A percentile compares a stretch with the other conserved stretches of the same genome.
Evolutionary conservation across 2,797 vertebrate species (phyloP).

Genomic region (Sternarchorhynchus goeldii): DNA sequence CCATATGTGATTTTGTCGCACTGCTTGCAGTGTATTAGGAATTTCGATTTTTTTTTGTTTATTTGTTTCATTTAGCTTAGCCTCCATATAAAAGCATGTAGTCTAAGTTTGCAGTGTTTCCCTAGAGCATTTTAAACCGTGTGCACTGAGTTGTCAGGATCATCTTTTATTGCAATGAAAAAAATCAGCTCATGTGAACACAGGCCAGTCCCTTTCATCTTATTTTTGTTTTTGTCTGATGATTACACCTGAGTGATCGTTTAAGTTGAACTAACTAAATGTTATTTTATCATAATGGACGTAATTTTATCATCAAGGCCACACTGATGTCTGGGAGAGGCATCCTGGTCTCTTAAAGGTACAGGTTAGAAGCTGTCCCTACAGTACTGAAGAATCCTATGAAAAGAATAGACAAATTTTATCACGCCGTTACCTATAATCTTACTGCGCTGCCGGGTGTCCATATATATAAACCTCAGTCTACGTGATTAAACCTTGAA

Average conservation of each 20-base stretch:
- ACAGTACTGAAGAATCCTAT: neutral
- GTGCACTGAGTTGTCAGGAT: neutral
- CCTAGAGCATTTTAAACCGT: neutral
- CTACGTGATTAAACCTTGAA: neutral
- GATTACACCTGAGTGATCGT: neutral
- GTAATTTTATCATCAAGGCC: neutral
- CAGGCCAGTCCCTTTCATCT: neutral
- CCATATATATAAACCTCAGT: neutral
- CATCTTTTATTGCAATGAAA: neutral
- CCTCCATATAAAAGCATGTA: neutral
- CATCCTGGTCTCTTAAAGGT: neutral
- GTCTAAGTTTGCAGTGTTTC: neutral
- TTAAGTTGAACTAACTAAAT: neutral
- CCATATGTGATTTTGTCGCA: conserved; percentile 58
- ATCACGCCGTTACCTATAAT: neutral
- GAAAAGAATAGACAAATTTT: neutral
- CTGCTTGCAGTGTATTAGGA: conserved; percentile 1
- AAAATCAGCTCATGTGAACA: neutral
- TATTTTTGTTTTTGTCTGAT: neutral
- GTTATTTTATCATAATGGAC: neutral
- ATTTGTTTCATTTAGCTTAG: neutral
- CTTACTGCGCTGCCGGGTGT: neutral
- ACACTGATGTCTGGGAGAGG: neutral
- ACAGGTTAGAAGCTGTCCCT: neutral
- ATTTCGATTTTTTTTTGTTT: neutral